Evolutionary conservation across 2,888 invertebrate genomes (phyloP).

Genomic region (Imbricaverruca yamaguchii): DNA sequence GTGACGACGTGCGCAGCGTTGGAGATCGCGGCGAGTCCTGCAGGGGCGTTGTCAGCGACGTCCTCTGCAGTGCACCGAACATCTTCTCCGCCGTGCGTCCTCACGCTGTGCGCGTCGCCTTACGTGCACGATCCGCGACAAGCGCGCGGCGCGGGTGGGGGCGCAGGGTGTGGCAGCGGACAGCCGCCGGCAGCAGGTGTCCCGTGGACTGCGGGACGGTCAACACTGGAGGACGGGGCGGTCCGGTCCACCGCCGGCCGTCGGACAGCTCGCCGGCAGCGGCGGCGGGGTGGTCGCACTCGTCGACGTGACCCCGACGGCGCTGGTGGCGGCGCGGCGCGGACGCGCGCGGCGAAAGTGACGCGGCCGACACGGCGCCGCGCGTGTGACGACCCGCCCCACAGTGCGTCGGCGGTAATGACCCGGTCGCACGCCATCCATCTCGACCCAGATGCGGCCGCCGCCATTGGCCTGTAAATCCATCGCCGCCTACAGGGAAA

Average conservation of each 20-base stretch:
- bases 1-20: too few relatives aligned
- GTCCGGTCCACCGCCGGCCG: neutral
- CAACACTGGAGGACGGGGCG: too few relatives aligned
- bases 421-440: neutral
- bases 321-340: neutral
- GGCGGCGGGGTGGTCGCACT: neutral
- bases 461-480: neutral
- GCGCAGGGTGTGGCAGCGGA: too few relatives aligned
- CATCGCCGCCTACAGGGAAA: neutral
- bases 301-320: neutral
- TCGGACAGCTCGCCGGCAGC: neutral
- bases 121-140: too few relatives aligned
- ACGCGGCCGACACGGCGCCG: neutral
- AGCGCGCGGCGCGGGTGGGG: too few relatives aligned
- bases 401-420: neutral
- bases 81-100: too few relatives aligned
- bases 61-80: too few relatives aligned
- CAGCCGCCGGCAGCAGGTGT: too few relatives aligned
- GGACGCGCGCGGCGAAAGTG: neutral
- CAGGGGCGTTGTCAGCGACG: too few relatives aligned
- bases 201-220: too few relatives aligned
- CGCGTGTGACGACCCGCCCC: neutral
- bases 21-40: too few relatives aligned
- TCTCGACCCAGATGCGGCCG: neutral
- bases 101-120: too few relatives aligned